Percentiles rank a stretch among this genome's conserved stretches.
Conservation (phyloP, 2,888 invertebrate species). For the Melanostoma mellinum region DNA sequence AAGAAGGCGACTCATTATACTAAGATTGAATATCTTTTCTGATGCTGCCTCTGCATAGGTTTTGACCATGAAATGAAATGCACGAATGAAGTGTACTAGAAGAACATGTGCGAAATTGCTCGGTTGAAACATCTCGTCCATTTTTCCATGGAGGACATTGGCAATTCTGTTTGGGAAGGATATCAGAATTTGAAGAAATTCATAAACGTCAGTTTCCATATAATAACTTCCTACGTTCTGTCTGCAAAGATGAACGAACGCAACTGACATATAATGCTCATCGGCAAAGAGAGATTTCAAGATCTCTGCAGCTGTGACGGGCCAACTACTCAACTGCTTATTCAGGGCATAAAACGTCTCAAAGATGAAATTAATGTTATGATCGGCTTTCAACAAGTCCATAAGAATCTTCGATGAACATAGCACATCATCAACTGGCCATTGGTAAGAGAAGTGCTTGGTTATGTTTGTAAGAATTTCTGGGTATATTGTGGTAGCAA, state of each 20-base stretch:
- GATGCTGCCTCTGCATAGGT: constrained; percentile 68
- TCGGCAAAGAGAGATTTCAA: constrained; percentile 76
- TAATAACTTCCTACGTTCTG: constrained; percentile 74
- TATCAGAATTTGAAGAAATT: constrained; percentile 85
- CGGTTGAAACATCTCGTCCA: constrained; percentile 84
- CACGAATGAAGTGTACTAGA: constrained; percentile 84
- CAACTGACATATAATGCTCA: constrained; percentile 75
- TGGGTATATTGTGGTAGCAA: constrained; percentile 83
- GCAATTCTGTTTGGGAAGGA: constrained; percentile 88
- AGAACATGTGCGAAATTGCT: constrained; percentile 85
- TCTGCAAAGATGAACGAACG: constrained; percentile 76
- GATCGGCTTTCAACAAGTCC: constrained; percentile 78
- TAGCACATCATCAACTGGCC: constrained; percentile 82
- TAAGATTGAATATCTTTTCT: constrained; percentile 14
- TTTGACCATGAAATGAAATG: constrained; percentile 84
- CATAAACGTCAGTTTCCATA: constrained; percentile 76
- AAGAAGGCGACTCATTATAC: constrained; percentile 83
- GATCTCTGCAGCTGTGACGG: constrained; percentile 71
- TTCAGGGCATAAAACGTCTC: constrained; percentile 76
- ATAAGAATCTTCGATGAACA: constrained; percentile 65
- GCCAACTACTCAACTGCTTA: constrained; percentile 72
- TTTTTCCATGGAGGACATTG: constrained; percentile 85
- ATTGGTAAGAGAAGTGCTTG: constrained; percentile 83
- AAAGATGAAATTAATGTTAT: constrained; percentile 77
- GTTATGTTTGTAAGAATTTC: constrained; percentile 83